Evolutionary conservation across 2,113 vertebrate species (phyloP).

Genomic region (Pomatorhinus ruficollis): DNA sequence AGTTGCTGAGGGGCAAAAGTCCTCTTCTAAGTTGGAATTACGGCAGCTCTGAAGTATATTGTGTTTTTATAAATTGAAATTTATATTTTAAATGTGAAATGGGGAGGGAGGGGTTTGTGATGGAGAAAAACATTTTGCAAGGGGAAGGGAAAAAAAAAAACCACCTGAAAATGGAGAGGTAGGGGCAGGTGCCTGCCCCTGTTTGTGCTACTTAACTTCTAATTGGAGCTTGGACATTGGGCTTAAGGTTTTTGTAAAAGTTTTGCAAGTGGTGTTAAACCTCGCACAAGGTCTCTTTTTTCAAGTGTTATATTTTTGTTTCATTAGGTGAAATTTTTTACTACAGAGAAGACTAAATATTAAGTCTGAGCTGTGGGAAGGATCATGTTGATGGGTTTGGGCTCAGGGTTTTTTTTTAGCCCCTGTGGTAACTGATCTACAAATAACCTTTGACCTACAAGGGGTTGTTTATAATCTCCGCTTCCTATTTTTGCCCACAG

Average conservation of each 20-base stretch:
- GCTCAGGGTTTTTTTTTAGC: not conserved
- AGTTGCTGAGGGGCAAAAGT: not conserved
- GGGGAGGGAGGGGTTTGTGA: not conserved
- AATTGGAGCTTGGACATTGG: not conserved
- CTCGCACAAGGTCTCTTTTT: not conserved
- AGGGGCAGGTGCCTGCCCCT: not conserved
- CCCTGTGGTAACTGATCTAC: slow-evolving; percentile 25
- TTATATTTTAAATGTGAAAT: not conserved
- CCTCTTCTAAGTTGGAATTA: not conserved
- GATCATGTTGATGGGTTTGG: not conserved
- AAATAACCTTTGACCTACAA: slow-evolving; percentile 53
- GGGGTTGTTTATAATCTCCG: slow-evolving; percentile 39
- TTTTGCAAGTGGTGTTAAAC: not conserved
- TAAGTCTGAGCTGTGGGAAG: not conserved
- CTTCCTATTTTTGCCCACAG: slow-evolving; percentile 46
- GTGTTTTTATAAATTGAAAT: not conserved
- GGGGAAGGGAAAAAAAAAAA: not conserved
- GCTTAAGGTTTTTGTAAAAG: not conserved
- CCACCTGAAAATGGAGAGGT: not conserved
- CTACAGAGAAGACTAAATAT: not conserved
- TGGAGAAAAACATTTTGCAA: not conserved
- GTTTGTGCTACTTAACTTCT: not conserved
- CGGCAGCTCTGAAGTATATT: not conserved
- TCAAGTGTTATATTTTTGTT: not conserved
- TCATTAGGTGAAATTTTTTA: not conserved